Evolutionary conservation across 2,797 vertebrate species (phyloP), one percentile per base, ranked within the genome.

Genomic region (Chelonia mydas): DNA sequence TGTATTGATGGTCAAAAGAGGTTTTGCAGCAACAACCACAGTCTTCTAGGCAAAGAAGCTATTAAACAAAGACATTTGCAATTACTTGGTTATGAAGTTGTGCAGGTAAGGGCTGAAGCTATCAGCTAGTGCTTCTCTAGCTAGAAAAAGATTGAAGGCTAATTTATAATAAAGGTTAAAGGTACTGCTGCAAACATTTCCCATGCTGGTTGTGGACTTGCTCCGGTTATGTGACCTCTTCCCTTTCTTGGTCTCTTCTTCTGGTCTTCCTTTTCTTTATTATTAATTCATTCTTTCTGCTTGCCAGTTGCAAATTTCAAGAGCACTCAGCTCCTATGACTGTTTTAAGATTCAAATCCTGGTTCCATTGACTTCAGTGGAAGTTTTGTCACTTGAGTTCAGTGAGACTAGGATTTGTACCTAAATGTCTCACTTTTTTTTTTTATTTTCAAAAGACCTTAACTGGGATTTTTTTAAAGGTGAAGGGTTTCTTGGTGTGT

Each of bases 21-120:
- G 81, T 99, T 99, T 97, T 99, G 99, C 21, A 33, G 93, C 76
- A 98, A 98, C 55, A 98, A 94, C 83, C 98, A 88, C 61, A 98
- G 98, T 92, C 98, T 99, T 8, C 96, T 99, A 59, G 99, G 99
- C 55, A 98, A 98, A 98, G 99, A 99, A 97, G 98, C 98, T 77
- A 99, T 98, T 86, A 99, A 99, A 96, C 99, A 99, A 94, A 98
- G 99, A 91, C 99, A 99, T 72, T 98, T 99, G 74, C 97, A 54
- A 85, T 95, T 99, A 92, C 98, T 99, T 86, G 99, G 99, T 95
- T 99, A 99, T 97, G 97, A 99, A 94, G 99, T 99, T 81, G 98
- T 99, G 88, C 99, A 99, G 99, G 99, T 99, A 85, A 83, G 21
- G 53, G 78, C 53, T 90, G 61, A 45, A 78, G 51, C 65, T 21